Conservation (phyloP, 2,797 vertebrate genomes). For the Malurus splendens region DNA sequence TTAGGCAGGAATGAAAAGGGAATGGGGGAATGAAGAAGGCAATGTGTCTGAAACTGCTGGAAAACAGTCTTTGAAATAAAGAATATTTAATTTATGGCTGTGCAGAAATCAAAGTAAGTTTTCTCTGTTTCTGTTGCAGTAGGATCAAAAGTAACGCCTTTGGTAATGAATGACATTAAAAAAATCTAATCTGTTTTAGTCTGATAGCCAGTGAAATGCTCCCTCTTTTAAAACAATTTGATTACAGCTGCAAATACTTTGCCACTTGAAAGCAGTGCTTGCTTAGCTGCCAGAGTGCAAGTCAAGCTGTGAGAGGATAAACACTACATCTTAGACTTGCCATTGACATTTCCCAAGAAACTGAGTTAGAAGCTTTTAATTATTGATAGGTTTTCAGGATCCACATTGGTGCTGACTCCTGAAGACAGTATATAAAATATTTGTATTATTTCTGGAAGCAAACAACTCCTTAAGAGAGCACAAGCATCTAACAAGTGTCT, state of each 20-base stretch:
- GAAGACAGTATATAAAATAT: neutral
- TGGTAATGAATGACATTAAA: neutral
- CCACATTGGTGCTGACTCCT: neutral
- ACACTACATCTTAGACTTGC: neutral
- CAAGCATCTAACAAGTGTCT: neutral
- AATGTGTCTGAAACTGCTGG: fast-evolving
- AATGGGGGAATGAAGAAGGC: neutral
- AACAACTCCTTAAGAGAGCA: neutral
- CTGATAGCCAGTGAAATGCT: neutral
- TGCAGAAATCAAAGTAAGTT: neutral
- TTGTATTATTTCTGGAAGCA: neutral
- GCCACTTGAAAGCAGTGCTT: neutral
- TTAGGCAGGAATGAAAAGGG: neutral
- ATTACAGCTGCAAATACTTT: neutral
- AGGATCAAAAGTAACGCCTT: neutral
- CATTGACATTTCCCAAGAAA: neutral
- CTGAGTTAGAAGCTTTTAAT: neutral
- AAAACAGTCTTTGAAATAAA: neutral
- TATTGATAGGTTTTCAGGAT: neutral
- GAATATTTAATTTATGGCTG: neutral
- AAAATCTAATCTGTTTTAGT: neutral
- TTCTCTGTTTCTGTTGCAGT: neutral
- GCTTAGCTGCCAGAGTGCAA: neutral
- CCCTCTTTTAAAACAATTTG: neutral
- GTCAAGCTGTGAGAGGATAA: neutral